Evolutionary conservation across 2,888 invertebrate genomes (phyloP), one percentile per base, ranked within the genome.

Genomic region (Imbricaverruca yamaguchii): DNA sequence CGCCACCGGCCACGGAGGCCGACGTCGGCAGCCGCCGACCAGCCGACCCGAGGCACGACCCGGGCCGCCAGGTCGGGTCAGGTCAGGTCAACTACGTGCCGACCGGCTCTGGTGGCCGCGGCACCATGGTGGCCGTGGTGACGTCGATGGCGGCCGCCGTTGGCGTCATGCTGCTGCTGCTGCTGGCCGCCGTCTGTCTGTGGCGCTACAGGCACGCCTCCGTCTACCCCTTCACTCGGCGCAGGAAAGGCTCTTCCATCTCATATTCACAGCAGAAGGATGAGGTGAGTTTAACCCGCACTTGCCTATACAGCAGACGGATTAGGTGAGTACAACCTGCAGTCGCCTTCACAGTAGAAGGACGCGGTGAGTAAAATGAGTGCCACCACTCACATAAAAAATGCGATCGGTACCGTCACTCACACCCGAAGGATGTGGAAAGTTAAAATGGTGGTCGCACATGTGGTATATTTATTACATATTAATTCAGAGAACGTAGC

Each of bases 181-280:
- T 81, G 25, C 82, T 81, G 4, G 23, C 83, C n/a, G 80, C 81
- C 12, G 82, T 82, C 23, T 67, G 81, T 15, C 63, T 83, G 11
- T 83, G 81, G 56, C 83, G 83, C 39, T 82, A 82, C 57, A 83
- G 84, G 11, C 81, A 81, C 15, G 81, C 9, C 0, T 53, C 79
- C 21, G 59, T 69, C n/a, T 65, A 78, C 59, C 55, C 80, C 59
- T 78, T 81, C 25, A 74, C 21, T 9, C 81, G 82, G 39, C 82
- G 82, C 53, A 79, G 83, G 11, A 81, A 84, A 57, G 83, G 83
- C 69, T 83, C 85, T 56, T 84, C 84, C 81, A 85, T 85, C 61
- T 84, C 85, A 6, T 85, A 85, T 81, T 83, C 82, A 53, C 85
- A 85, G 6, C 85, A 85, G 55, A 82, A 83, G 55, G 85, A 85